Conservation (phyloP, 2,113 vertebrate genomes). For the Ranitomeya imitator region DNA sequence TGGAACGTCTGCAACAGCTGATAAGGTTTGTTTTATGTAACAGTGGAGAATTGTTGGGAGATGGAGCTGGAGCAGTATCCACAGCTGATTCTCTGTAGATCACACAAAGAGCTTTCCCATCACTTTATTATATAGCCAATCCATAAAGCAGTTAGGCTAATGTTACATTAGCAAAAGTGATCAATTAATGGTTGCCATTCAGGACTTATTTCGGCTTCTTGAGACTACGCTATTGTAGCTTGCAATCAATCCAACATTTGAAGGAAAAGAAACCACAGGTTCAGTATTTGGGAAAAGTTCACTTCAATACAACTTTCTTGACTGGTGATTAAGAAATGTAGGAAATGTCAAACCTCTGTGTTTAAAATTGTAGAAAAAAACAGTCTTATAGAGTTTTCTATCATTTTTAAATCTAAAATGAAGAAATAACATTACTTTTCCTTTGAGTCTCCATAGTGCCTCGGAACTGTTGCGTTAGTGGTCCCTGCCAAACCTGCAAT, state of each 20-base stretch:
- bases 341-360: too few species aligned
- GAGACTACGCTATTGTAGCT: background rate
- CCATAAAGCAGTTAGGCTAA: background rate
- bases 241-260: background rate
- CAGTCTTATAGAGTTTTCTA: too few species aligned
- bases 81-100: background rate
- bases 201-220: background rate
- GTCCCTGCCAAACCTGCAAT: too few species aligned
- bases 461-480: too few species aligned
- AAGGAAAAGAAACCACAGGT: background rate
- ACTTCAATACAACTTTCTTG: too few species aligned
- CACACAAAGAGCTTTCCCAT: background rate
- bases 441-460: too few species aligned
- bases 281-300: background rate
- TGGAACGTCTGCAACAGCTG: constrained; percentile 7
- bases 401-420: too few species aligned
- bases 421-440: too few species aligned
- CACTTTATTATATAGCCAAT: background rate
- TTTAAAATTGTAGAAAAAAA: too few species aligned
- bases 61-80: background rate
- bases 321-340: too few species aligned
- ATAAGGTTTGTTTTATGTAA: constrained; percentile 32
- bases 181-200: background rate
- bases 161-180: background rate
- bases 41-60: background rate